A percentile compares a stretch with the other conserved stretches of the same genome.
These are phyloP conservation scores for Ornithoptera alexandrae DNA, from an alignment of 2,888 invertebrate genomes.

Conservation along the genomic window DNA sequence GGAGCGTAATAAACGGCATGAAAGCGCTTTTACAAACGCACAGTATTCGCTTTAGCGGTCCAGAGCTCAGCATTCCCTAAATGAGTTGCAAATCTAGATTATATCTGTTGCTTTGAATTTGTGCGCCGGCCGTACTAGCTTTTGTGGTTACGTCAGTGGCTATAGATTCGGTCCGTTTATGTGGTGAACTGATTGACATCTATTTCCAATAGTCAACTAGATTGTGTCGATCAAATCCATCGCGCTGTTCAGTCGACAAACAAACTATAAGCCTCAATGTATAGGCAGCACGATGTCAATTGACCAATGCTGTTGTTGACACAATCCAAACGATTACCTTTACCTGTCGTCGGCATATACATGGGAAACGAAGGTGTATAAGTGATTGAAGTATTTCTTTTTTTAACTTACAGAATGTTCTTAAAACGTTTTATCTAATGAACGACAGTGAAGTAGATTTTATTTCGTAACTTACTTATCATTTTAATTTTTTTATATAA, in stretches of 20 bases:
- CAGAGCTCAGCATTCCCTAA: background rate
- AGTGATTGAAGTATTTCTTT: no score
- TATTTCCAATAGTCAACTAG: background rate
- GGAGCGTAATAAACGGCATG: no score
- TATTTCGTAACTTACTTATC: no score
- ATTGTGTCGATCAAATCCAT: background rate
- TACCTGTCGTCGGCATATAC: no score
- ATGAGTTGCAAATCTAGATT: background rate
- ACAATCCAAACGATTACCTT: background rate
- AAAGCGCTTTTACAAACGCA: background rate
- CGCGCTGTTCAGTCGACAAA: background rate
- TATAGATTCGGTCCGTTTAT: background rate
- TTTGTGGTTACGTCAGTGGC: background rate
- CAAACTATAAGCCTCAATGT: background rate
- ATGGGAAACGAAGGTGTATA: no score
- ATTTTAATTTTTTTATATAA: no score
- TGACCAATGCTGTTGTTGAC: background rate
- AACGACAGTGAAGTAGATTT: no score
- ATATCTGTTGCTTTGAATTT: conserved; percentile 2
- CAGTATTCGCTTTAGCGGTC: background rate
- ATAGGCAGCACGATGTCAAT: background rate
- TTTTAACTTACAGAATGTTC: no score
- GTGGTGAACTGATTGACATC: background rate
- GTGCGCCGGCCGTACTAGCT: background rate
- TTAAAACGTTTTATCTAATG: no score